Base-by-base conservation (phyloP, 2,797 vertebrate species). In the Gymnoscopelus braueri region DNA sequence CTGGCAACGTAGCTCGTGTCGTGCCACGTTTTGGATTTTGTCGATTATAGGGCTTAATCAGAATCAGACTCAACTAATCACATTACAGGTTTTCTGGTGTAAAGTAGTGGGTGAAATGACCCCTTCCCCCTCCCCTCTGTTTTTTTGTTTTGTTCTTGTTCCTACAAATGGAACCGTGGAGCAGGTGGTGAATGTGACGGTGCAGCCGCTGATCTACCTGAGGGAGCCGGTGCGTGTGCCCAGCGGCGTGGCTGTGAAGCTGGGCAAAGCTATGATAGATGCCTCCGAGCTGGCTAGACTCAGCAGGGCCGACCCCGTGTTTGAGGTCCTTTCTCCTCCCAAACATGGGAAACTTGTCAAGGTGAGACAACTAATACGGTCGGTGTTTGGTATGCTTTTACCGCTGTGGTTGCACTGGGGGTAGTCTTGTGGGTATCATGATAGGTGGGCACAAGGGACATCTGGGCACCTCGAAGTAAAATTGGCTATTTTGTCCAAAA, bases 201-300 rank as follows among this genome's bases (percentile, higher is more conserved):
- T 91, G 8, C 89, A 79, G 13, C 95, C 97, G 55, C 89, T 96
- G 67, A 72, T 97, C 64, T 78, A 83, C 83, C 84, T 94, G 48
- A 68, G 78, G 54, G 75, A 93, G 70, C 71, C 85, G 2, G 81
- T 96, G 29, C 86, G 90, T 66, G 86, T 97, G 51, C 92, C 94
- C 73, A 94, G 94, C 66, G 91, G 90, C 2, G 85, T 92, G 2
- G 72, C 87, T 2, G 94, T 95, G 56, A 93, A 89, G 69, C 87
- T 98, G 71, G 91, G 90, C 66, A 94, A 90, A 63, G 84, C 90
- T 76, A 93, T 97, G 82, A 92, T 99, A 4, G 92, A 97, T 83
- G 96, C 95, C 60, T 95, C 94, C 0, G 93, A 96, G 74, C 90
- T 99, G 61, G 95, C 94, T 2, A 88, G 89, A 63, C 85, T 95